These are phyloP conservation scores for Crocallis elinguaria DNA, from an alignment of 2,888 invertebrate genomes.

Conservation along the genomic window DNA sequence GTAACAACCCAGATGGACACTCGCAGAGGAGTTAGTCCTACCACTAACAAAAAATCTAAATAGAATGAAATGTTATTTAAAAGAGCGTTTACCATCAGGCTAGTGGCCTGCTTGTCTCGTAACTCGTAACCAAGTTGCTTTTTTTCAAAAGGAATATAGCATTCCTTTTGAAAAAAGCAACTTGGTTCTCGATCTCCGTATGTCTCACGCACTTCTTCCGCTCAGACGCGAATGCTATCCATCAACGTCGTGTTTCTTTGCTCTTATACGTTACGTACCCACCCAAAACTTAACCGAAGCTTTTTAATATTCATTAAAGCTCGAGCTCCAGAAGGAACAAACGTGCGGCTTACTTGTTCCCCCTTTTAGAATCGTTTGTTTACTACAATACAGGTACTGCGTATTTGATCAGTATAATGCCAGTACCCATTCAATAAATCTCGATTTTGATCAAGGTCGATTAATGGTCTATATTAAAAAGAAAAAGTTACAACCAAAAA, in stretches of 20 bases:
- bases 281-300: slow-evolving; percentile 45
- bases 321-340: slow-evolving; percentile 32
- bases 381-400: not conserved
- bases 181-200: not conserved
- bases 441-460: not conserved
- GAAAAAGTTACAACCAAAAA: no score
- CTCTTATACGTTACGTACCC: slow-evolving; percentile 42
- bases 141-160: no score
- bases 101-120: no score
- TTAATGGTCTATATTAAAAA: not conserved
- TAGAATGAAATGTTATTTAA: no score
- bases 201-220: slow-evolving; percentile 19
- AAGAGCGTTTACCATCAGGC: no score
- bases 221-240: slow-evolving; percentile 38
- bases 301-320: slow-evolving; percentile 54
- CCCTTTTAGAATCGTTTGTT: slow-evolving; percentile 3
- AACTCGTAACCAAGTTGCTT: no score
- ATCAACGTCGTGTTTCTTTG: slow-evolving; percentile 60
- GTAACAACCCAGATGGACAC: no score
- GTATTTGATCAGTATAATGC: not conserved
- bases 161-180: not conserved
- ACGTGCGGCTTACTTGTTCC: slow-evolving; percentile 27
- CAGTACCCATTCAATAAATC: no score
- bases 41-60: no score
- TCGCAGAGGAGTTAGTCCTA: no score